These are phyloP conservation scores for Crotalus horridus DNA, from an alignment of 2,113 vertebrate genomes.

Conservation along the genomic window DNA sequence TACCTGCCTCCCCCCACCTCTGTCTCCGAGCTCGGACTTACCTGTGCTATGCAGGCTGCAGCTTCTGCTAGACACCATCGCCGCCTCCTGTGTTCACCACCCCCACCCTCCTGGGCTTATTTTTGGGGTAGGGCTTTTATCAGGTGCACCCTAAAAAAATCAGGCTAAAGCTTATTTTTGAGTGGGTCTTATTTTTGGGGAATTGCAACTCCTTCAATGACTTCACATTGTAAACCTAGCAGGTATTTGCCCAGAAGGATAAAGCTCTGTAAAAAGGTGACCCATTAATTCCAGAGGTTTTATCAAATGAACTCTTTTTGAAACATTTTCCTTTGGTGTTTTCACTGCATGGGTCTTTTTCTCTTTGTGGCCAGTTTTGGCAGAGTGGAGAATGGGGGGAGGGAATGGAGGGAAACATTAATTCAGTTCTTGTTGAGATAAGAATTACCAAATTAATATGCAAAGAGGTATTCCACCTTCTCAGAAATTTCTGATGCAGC, in stretches of 20 bases:
- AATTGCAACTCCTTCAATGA: background rate
- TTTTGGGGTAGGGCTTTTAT: no score
- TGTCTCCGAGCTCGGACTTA: no score
- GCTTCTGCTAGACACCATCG: no score
- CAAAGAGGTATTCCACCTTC: background rate
- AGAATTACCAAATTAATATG: background rate
- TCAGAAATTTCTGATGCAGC: background rate
- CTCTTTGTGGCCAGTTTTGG: constrained; percentile 70
- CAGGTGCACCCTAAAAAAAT: no score
- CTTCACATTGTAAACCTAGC: background rate
- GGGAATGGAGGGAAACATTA: background rate
- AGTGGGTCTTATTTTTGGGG: no score
- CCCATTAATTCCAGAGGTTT: background rate
- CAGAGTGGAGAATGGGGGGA: constrained; percentile 75
- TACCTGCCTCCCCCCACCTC: no score
- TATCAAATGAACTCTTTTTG: background rate
- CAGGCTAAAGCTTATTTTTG: no score
- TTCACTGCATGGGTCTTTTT: background rate
- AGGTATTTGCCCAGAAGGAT: background rate
- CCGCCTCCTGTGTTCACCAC: no score
- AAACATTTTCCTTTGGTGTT: background rate
- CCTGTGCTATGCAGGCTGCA: no score
- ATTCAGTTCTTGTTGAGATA: background rate
- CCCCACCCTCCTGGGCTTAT: no score
- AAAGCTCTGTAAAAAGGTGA: background rate